Evolutionary conservation across 2,797 vertebrate genomes (phyloP).

Genomic region (Pseudotriccus pelzelni): DNA sequence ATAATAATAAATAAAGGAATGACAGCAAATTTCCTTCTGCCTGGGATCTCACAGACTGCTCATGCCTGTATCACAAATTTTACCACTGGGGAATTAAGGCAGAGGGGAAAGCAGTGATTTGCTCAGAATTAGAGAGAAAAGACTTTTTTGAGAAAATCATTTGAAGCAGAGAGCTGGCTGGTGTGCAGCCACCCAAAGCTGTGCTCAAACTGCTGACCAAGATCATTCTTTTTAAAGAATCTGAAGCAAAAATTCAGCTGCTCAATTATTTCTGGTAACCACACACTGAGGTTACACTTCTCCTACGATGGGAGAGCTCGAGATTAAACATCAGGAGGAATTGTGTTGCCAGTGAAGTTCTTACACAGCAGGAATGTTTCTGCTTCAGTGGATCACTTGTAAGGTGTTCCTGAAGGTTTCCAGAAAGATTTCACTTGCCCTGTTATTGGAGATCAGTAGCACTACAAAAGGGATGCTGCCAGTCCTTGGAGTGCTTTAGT

Average conservation of each 20-base stretch:
- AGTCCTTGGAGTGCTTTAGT: background rate
- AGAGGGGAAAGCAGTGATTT: background rate
- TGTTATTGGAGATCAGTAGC: slow-evolving; percentile 25
- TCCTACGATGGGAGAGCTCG: background rate
- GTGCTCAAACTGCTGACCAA: background rate
- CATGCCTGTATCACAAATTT: background rate
- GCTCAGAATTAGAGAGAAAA: background rate
- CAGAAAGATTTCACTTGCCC: background rate
- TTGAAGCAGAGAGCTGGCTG: background rate
- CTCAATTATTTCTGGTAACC: background rate
- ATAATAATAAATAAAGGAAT: background rate
- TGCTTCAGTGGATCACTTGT: background rate
- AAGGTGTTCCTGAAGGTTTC: background rate
- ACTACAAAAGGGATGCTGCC: background rate
- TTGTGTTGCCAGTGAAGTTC: background rate
- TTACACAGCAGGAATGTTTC: background rate
- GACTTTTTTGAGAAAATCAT: background rate
- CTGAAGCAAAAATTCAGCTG: background rate
- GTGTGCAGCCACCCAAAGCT: background rate
- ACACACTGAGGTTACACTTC: background rate
- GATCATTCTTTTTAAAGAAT: background rate
- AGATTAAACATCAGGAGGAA: background rate
- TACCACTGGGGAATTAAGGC: background rate
- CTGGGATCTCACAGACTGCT: background rate
- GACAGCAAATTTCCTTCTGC: background rate